These are phyloP conservation scores for Eidolon dupreanum DNA, from an alignment of 2,797 vertebrate genomes.

Conservation along the genomic window DNA sequence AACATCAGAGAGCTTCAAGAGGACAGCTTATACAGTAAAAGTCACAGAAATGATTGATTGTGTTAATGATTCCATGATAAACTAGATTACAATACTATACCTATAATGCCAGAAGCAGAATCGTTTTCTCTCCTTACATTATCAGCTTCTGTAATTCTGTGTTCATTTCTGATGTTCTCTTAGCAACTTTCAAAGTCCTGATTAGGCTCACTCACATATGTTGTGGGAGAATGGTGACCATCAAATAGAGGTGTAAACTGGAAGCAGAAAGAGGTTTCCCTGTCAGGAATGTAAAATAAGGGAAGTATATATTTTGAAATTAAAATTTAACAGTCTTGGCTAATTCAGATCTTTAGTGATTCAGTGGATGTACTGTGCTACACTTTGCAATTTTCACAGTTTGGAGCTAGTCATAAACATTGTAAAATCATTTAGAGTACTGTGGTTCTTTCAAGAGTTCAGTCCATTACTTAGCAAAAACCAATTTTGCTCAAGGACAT, in stretches of 20 bases:
- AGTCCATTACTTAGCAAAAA: neutral
- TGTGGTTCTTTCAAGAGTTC: neutral
- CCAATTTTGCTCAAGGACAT: neutral
- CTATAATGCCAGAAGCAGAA: neutral
- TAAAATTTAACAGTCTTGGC: neutral
- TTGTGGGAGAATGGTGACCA: neutral
- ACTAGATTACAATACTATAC: neutral
- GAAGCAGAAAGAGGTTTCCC: neutral
- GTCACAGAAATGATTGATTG: neutral
- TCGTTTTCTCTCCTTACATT: neutral
- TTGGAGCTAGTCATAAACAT: neutral
- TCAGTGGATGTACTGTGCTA: neutral
- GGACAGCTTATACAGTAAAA: neutral
- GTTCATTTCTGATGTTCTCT: neutral
- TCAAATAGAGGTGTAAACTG: neutral
- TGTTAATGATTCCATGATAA: neutral
- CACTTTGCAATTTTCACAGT: neutral
- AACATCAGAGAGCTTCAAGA: neutral
- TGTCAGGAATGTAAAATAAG: neutral
- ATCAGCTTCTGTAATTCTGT: neutral
- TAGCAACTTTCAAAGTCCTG: neutral
- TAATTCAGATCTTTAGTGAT: neutral
- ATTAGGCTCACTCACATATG: neutral
- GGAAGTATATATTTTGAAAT: neutral
- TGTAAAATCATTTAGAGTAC: neutral